A percentile compares a stretch with the other conserved stretches of the same genome.
phyloP scores from a whole-genome alignment of 2,797 vertebrate species.

The Pangasius larnaudii region DNA sequence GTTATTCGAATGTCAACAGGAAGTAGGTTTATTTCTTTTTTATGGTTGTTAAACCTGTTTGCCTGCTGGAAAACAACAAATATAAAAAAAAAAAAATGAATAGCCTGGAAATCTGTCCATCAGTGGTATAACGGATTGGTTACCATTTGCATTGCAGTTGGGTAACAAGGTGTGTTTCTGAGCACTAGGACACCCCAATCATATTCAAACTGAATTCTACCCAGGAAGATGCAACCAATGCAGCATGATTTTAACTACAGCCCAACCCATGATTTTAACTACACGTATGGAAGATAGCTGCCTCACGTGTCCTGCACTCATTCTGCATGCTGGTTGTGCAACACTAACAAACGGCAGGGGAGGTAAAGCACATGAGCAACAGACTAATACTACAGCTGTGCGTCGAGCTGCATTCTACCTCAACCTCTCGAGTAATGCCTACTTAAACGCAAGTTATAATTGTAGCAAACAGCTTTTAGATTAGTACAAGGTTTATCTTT shows the following conservation, averaged over 20 bases:
- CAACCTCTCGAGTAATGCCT: neutral
- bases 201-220: constrained; percentile 27
- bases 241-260: neutral
- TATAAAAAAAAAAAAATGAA: neutral
- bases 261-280: neutral
- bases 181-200: constrained; percentile 6
- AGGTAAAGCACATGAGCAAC: neutral
- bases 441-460: neutral
- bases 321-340: neutral
- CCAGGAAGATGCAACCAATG: constrained; percentile 17
- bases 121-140: neutral
- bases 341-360: neutral
- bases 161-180: neutral
- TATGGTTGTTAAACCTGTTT: neutral
- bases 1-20: neutral
- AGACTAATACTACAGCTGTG: neutral
- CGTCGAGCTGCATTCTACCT: neutral
- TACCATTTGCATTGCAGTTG: neutral
- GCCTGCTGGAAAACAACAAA: neutral
- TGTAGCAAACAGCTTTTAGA: neutral
- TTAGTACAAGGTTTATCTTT: neutral
- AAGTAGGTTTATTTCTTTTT: neutral
- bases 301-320: neutral
- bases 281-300: neutral
- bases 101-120: neutral